These are phyloP conservation scores for Chaitophorus viminalis DNA, from an alignment of 2,888 invertebrate species.

Conservation along the genomic window DNA sequence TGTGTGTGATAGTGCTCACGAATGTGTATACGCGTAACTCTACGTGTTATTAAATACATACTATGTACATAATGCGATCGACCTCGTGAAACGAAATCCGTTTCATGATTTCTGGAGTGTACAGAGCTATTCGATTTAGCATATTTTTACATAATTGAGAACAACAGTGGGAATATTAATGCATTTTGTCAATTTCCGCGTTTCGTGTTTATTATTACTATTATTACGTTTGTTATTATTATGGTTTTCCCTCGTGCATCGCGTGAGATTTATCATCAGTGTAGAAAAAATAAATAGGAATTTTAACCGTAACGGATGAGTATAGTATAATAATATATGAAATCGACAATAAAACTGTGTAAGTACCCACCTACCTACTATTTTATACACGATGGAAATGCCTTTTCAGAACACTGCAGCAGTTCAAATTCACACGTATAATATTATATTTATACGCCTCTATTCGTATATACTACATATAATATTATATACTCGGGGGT, in stretches of 20 bases:
- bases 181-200: slow-evolving; percentile 30
- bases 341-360: neutral
- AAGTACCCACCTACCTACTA: neutral
- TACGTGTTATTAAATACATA: no score
- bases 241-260: neutral
- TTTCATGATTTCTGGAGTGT: slow-evolving; percentile 30
- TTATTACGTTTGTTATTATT: neutral
- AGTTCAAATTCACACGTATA: no score
- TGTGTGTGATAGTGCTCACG: neutral
- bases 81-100: slow-evolving; percentile 12
- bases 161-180: neutral
- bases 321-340: no score
- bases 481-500: no score
- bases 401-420: neutral
- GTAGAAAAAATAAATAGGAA: neutral
- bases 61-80: no score
- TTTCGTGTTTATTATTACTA: slow-evolving; percentile 23
- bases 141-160: slow-evolving; percentile 54
- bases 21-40: neutral
- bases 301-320: neutral
- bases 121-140: slow-evolving; percentile 32
- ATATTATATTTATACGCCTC: no score
- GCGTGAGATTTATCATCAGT: slow-evolving; percentile 6
- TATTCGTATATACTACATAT: no score
- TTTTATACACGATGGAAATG: neutral